Conservation (phyloP, 2,797 vertebrate species). For the Acanthopagrus latus region DNA sequence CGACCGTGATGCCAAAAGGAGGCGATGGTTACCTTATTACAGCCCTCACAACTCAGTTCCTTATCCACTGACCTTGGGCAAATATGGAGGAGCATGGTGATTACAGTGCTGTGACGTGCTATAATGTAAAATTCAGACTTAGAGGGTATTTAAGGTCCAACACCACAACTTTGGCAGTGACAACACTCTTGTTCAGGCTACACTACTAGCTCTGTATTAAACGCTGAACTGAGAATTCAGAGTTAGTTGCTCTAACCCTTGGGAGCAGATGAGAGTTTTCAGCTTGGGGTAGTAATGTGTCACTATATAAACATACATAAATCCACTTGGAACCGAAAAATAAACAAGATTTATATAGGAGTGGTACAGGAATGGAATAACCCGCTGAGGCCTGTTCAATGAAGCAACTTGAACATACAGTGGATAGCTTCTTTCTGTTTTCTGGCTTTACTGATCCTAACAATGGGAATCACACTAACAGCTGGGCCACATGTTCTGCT, state of each 20-base stretch:
- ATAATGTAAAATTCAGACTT: neutral
- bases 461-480: too few relatives aligned
- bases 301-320: neutral
- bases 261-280: neutral
- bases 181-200: neutral
- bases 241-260: neutral
- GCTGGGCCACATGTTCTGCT: too few relatives aligned
- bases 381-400: neutral
- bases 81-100: neutral
- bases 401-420: too few relatives aligned
- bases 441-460: too few relatives aligned
- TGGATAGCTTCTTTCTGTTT: too few relatives aligned
- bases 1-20: neutral
- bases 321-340: slow-evolving; percentile 1
- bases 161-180: neutral
- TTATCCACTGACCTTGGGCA: neutral
- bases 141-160: neutral
- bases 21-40: neutral
- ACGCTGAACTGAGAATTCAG: neutral
- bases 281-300: neutral
- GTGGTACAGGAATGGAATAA: neutral
- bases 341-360: neutral
- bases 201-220: neutral
- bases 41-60: neutral
- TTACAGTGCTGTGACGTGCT: neutral